Evolutionary conservation across 2,797 vertebrate genomes (phyloP).

Genomic region (Toxotes lorentzi): DNA sequence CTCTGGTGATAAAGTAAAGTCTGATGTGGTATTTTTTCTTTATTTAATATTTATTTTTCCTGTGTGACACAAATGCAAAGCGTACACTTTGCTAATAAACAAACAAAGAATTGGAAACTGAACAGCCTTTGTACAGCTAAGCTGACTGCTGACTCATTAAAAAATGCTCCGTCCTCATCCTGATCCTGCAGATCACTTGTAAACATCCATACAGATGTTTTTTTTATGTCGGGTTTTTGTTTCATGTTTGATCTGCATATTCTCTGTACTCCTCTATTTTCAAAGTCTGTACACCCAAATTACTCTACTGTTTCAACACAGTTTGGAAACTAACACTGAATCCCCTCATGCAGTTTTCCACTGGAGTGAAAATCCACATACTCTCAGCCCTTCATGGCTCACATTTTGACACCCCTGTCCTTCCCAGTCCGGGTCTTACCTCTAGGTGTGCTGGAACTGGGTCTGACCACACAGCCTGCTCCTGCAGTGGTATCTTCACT

Average conservation of each 20-base stretch:
- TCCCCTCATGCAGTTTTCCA: background rate
- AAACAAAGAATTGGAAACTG: background rate
- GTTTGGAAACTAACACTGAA: too few species aligned
- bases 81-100: background rate
- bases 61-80: background rate
- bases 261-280: too few species aligned
- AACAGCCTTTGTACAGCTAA: background rate
- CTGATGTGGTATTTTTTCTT: background rate
- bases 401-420: background rate
- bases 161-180: too few species aligned
- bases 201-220: too few species aligned
- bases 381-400: background rate
- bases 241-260: too few species aligned
- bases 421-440: conserved; percentile 56
- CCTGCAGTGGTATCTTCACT: background rate
- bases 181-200: too few species aligned
- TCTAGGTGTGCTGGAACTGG: conserved; percentile 62
- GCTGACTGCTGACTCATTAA: background rate
- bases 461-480: conserved; percentile 17
- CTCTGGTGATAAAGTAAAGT: too few species aligned
- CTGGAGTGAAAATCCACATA: background rate
- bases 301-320: too few species aligned
- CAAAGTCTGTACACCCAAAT: too few species aligned
- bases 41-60: background rate
- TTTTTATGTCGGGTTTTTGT: too few species aligned